phyloP scores from a whole-genome alignment of 2,797 vertebrate species.

The Denticeps clupeoides region DNA sequence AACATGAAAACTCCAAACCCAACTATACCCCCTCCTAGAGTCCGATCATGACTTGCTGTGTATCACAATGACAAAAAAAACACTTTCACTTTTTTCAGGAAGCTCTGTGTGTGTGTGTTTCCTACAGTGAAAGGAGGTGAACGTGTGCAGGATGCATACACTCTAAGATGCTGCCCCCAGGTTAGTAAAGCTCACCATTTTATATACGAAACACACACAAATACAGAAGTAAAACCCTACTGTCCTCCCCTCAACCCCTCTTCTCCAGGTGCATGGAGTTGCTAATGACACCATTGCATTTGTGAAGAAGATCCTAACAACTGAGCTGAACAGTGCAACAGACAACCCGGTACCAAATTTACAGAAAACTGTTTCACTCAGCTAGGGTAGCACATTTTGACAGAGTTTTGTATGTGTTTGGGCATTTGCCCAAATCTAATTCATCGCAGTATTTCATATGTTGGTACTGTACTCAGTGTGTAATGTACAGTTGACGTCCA shows the following conservation, averaged over 20 bases:
- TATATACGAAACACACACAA: neutral
- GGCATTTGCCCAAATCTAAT: too few species aligned
- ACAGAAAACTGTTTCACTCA: too few species aligned
- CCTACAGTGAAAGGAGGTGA: constrained; percentile 90
- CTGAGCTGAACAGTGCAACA: constrained; percentile 94
- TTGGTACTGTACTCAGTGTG: too few species aligned
- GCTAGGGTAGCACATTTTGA: too few species aligned
- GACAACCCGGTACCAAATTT: constrained; percentile 99
- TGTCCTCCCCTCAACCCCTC: neutral
- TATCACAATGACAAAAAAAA: too few species aligned
- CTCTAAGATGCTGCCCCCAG: constrained; percentile 95
- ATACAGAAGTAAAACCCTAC: neutral
- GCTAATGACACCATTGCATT: constrained; percentile 89
- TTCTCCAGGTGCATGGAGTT: constrained; percentile 79
- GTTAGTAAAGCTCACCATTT: constrained; percentile 48
- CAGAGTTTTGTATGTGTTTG: too few species aligned
- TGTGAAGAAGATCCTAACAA: constrained; percentile 84
- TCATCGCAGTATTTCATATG: too few species aligned
- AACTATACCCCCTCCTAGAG: too few species aligned
- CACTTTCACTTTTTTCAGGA: too few species aligned
- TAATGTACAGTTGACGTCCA: too few species aligned
- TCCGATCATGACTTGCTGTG: too few species aligned
- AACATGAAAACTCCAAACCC: too few species aligned
- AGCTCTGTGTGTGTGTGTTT: constrained; percentile 1
- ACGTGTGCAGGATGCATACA: constrained; percentile 91